Evolutionary conservation across 1,140 invertebrate genomes (phyloP), one percentile per base, ranked within the genome.

Genomic region (Littorina saxatilis): DNA sequence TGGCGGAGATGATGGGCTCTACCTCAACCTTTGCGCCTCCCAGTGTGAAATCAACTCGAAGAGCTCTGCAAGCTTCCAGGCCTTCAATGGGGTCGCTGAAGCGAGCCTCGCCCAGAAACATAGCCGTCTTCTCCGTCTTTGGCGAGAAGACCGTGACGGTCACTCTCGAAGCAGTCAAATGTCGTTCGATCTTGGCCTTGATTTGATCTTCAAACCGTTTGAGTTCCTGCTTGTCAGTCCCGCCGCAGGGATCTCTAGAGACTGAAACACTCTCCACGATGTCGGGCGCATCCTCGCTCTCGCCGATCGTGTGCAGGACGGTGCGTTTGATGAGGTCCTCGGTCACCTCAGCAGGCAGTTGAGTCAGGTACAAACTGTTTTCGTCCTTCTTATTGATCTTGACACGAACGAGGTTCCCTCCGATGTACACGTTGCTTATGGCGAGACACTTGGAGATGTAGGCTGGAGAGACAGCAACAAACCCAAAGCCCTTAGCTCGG

Each of bases 61-160:
- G 58, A 17, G 23, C 50, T 15, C 50, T 39, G n/a, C 80, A 88
- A 15, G 84, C 86, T n/a, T 39, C 72, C n/a, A 84, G 47, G 1
- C 86, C 87, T 68, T 84, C 81, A 35, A 85, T 74, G n/a, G 85
- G 79, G 27, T 88, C 82, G 3, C 75, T 81, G 78, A 88, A 89
- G 3, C 73, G 68, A 15, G 85, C 86, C 50, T 83, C 84, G 1
- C 83, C 88, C 17, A 75, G 0, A 29, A 61, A 84, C 1, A 29
- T 80, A 2, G 80, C 39, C 55, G 83, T 76, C 32, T 43, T 40
- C 35, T 55, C 58, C 35, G 68, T 50, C 29, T 79, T 77, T 66
- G 55, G n/a, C 15, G n/a, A 63, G 39, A 23, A 47, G 0, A 88
- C 32, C 47, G 82, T 47, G 1, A 89, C 39, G 5, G 74, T n/a